Base-by-base conservation (phyloP, 1,140 invertebrate species). In the Oscheius sp. region DNA sequence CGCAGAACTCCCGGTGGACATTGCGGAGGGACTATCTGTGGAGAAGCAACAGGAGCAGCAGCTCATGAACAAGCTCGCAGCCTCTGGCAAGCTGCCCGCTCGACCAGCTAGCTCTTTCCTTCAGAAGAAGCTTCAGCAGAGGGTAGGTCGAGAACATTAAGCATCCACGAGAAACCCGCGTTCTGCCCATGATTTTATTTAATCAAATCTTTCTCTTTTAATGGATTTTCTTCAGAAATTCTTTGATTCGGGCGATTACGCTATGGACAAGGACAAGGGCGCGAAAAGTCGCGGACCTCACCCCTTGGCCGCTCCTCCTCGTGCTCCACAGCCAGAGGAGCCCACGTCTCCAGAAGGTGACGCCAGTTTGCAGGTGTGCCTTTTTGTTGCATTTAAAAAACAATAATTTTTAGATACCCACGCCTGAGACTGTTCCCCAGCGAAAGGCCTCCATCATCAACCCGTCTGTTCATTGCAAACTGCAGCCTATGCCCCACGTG, bases 181-280 rank as follows among this genome's bases (percentile, higher is more conserved):
- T n/a, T n/a, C n/a, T n/a, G n/a, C n/a, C n/a, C 28, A 75, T 71
- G 23, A 18, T 73, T 15, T 45, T 45, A 18, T 45, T 45, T 18
- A 18, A 45, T 18, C 42, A 45, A 73, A 58, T 34, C n/a, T 81
- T 10, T 15, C 63, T 64, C 79, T 63, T 2, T 20, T 23, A n/a
- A 20, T n/a, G 34, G 36, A 31, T 34, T 75, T 4, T 46, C 67
- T 84, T 36, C 65, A 83, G 82, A 83, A 83, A 67, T 83, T 84
- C 67, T 83, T 83, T 59, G 82, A 83, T 45, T 84, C 82, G 28
- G 82, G 82, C 35, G 82, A 83, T 59, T 83, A 83, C 63, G 79
- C 79, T 20, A 83, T 83, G 82, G 78, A 83, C 42, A 77, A 84
- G 46, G 72, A 81, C 36, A 83, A 84, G 26, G 66, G 23, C 52